phyloP scores from a whole-genome alignment of 2,113 vertebrate genomes.

The Xenus cinereus region DNA sequence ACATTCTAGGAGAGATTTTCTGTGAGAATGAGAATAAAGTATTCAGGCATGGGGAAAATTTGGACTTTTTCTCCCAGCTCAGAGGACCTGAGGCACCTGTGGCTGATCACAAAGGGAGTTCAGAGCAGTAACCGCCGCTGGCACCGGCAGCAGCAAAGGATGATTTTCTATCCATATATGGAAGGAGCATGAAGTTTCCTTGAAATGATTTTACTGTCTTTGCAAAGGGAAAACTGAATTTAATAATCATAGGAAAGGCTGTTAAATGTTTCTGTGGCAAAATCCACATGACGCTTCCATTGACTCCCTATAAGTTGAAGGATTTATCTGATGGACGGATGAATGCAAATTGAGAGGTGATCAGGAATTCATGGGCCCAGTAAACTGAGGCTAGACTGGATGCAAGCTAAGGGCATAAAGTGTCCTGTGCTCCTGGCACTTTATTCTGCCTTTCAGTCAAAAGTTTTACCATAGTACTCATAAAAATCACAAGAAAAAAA shows the following conservation, averaged over 20 bases:
- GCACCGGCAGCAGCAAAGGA: background rate
- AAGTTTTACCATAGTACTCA: background rate
- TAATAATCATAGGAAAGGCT: background rate
- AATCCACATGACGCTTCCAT: background rate
- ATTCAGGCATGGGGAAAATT: background rate
- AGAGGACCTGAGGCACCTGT: background rate
- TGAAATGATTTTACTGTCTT: background rate
- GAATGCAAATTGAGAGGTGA: background rate
- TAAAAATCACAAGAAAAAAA: background rate
- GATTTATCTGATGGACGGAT: background rate
- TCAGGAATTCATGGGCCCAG: background rate
- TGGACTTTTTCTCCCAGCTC: background rate
- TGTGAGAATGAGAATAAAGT: background rate
- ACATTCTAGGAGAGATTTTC: background rate
- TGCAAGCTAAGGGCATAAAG: background rate
- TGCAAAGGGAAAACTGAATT: background rate
- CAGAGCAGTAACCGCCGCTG: accelerated
- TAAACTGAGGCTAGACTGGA: background rate
- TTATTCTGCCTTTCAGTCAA: background rate
- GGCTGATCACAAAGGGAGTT: background rate
- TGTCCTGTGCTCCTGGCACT: background rate
- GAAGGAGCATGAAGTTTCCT: background rate
- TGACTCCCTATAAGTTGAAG: background rate
- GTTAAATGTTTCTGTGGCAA: background rate
- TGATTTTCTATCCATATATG: background rate